Base-by-base conservation (phyloP, 2,113 vertebrate species). In the Oncorhynchus kisutch region DNA sequence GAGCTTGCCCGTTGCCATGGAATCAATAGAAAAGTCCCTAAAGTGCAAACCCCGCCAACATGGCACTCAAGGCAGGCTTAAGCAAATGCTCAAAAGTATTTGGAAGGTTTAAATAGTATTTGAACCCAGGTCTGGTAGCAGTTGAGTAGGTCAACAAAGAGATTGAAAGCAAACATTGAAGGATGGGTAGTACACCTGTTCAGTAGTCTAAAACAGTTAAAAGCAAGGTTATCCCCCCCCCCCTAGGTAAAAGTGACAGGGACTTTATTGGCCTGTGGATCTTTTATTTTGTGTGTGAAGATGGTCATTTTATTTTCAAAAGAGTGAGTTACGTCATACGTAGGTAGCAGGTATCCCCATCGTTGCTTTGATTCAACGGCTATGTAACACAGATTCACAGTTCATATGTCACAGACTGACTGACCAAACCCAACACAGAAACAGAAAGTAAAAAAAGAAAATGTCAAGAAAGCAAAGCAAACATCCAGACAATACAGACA, bases 301-400 rank as follows among this genome's bases (percentile, higher is more conserved):
- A 45, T 8, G 7, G 7, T 9, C 39, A 39, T 27, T 45, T 59
- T 4, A 24, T 29, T 80, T 2, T 1, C 51, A 54, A 18, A 5
- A 18, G 51, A 54, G 51, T 54, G 51, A 4, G 51, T 5, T 18
- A 45, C 16, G 16, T 54, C 16, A 18, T 18, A 80, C 73, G 80
- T 77, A 66, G 77, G 31, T 73, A 81, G 75, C 78, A 78, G 79
- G 82, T 77, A 81, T 79, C 62, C 81, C 78, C 62, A 9, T 39
- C 39, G 48, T 9, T 9, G 39, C 81, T 86, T 78, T 75, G 67
- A 54, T 54, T 54, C 51, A 82, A 75, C 83, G 78, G 79, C 72
- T 75, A 11, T 45, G 39, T 45, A 45, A 12, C 88, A 90, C 84
- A 84, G 74, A 89, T 86, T 90, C 85, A 92, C 90, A 90, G 82